Evolutionary conservation across 2,888 invertebrate genomes (phyloP), one percentile per base, ranked within the genome.

Genomic region (Autographa gamma): DNA sequence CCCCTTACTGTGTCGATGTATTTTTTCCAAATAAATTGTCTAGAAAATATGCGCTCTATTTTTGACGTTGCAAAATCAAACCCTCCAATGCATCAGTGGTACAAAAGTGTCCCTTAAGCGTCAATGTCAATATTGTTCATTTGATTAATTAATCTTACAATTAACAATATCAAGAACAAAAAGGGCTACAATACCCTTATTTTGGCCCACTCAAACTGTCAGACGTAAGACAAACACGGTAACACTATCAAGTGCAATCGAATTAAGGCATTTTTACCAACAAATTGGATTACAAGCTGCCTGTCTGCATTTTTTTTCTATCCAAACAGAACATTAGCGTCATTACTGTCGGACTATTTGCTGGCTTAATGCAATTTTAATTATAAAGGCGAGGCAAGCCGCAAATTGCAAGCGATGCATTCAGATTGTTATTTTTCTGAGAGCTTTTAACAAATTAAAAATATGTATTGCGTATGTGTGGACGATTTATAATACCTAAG

Each of bases 361-460:
- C 89, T 85, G 85, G 88, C 89, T 92, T 95, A 95, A 95, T 95
- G 95, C 94, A 95, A 95, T 95, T 95, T 95, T 95, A 95, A 95
- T 95, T 95, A 93, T 95, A 92, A 93, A 94, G 95, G 95, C 88
- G 95, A 90, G 94, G 88, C 89, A 73, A 76, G 74, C 82, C 85
- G 89, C 92, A 90, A 93, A 92, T 90, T 93, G 93, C 93, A 81
- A 84, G 84, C 88, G 73, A 79, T 91, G 93, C 93, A 95, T 93
- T 90, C 92, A 92, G 93, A 95, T 93, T 94, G 93, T 90, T 92
- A 91, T 93, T 95, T 95, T 93, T 93, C 91, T 86, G 87, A 87
- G 86, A 87, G 94, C 94, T 94, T 94, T 94, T 94, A 93, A 93
- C 92, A 93, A 93, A 95, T 95, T 94, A 93, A 93, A 94, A 93